Percentiles rank a stretch among this genome's conserved stretches.
Evolutionary conservation across 2,113 vertebrate species (phyloP).

Genomic region (Bufo bufo): DNA sequence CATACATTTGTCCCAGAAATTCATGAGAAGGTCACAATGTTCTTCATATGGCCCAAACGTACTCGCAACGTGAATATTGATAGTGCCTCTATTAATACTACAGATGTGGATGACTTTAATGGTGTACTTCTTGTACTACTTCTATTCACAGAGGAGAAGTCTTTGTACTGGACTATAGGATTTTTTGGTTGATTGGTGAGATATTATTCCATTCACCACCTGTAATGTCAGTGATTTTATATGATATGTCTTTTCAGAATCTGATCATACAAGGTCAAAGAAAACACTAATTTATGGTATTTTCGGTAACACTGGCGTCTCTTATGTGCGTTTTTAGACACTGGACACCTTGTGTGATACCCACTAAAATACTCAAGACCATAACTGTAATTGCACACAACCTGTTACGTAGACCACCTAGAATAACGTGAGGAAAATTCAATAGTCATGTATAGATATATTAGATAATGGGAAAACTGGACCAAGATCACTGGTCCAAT

Average conservation of each 20-base stretch:
- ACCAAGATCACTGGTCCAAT: too few species aligned
- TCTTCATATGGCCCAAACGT: too few species aligned
- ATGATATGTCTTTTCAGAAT: background rate
- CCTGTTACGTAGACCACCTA: too few species aligned
- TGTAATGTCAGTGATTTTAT: background rate
- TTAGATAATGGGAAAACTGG: too few species aligned
- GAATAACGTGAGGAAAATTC: background rate
- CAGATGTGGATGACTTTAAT: background rate
- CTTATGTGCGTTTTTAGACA: background rate
- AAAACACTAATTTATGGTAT: background rate
- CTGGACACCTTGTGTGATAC: too few species aligned
- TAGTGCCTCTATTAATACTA: background rate
- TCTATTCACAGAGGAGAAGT: too few species aligned
- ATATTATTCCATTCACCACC: background rate
- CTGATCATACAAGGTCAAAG: background rate
- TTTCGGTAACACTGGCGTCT: background rate
- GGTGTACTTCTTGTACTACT: background rate
- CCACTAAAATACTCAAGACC: too few species aligned
- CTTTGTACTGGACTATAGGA: too few species aligned
- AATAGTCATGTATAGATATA: background rate
- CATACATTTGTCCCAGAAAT: background rate
- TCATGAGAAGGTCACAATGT: background rate
- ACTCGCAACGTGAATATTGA: background rate
- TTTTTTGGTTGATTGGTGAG: too few species aligned
- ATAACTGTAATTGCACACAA: background rate